Evolutionary conservation across 2,113 vertebrate species (phyloP).

Genomic region (Phalacrocorax brasilianus): DNA sequence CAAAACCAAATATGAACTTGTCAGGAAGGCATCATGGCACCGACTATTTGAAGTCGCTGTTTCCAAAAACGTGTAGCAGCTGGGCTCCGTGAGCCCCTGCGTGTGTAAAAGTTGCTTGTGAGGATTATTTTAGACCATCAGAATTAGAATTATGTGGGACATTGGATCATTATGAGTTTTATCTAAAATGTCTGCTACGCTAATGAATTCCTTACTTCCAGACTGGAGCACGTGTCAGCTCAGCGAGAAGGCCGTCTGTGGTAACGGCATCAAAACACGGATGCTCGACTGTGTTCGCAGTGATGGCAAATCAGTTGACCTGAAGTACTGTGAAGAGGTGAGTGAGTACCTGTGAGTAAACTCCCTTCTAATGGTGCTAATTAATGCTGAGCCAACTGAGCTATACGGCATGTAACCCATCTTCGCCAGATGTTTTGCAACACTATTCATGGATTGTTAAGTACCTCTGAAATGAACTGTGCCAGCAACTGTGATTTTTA

Average conservation of each 20-base stretch:
- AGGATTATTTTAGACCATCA: not conserved
- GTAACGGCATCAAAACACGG: slow-evolving; percentile 90
- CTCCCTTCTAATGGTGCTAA: not conserved
- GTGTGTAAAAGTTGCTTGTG: not conserved
- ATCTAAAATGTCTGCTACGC: not conserved
- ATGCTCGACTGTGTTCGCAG: slow-evolving; percentile 98
- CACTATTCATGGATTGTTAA: slow-evolving; percentile 43
- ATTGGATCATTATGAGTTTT: not conserved
- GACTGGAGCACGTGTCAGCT: slow-evolving; percentile 99
- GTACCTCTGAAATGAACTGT: slow-evolving; percentile 48
- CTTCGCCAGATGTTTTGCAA: slow-evolving; percentile 61
- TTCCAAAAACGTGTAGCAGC: not conserved
- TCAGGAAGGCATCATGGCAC: not conserved
- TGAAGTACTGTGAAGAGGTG: slow-evolving; percentile 93
- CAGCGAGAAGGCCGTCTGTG: slow-evolving; percentile 92
- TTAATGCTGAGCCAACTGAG: slow-evolving; percentile 41
- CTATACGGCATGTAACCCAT: not conserved
- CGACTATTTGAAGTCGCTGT: not conserved
- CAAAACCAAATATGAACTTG: not conserved
- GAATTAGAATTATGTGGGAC: not conserved
- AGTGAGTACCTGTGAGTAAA: slow-evolving; percentile 56
- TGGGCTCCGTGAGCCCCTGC: not conserved
- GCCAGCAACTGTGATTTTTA: slow-evolving; percentile 41
- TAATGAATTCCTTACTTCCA: slow-evolving; percentile 61
- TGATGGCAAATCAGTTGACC: slow-evolving; percentile 92